Base-by-base conservation (phyloP, 2,113 vertebrate species). In the Pedionomus torquatus region DNA sequence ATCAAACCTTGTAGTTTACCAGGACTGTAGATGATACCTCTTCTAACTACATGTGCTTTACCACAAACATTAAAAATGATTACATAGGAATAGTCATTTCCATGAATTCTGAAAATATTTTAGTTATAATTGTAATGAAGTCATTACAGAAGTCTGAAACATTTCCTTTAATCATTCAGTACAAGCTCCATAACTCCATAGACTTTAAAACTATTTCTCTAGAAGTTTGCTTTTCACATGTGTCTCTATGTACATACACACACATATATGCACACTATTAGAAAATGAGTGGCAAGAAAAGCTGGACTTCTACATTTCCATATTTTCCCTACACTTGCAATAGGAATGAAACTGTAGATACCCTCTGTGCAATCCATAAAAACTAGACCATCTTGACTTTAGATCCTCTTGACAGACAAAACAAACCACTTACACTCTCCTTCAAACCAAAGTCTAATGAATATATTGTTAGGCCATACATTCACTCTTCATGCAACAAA, bases 101-200 rank as follows among this genome's bases (percentile, higher is more conserved):
- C 96, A 97, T 93, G 26, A 95, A 83, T 93, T 84, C 74, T 92
- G 92, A 88, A 97, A 94, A 82, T 94, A 95, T 95, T 96, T 96
- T 71, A 68, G 92, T 69, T 86, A 93, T 94, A 90, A 72, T 87
- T 54, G 82, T 95, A 84, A 94, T 31, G 76, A 80, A 90, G 68
- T 77, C 28, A 49, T 94, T 87, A 95, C 97, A 94, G 94, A 90
- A 96, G 83, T 96, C 80, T 95, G 86, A 87, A 96, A 80, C 24
- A 41, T 80, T 95, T 95, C 83, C 80, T 89, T 82, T 77, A 89
- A 72, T 63, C 78, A 87, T 46, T 96, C 87, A 41, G 46, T 70
- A 93, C 69, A 84, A 94, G 48, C 87, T 97, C 94, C 70, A 35
- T 92, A 95, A 91, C 66, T 92, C 80, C 94, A 94, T 80, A 93